phyloP scores from a whole-genome alignment of 2,797 vertebrate genomes.

The Euthynnus affinis region DNA sequence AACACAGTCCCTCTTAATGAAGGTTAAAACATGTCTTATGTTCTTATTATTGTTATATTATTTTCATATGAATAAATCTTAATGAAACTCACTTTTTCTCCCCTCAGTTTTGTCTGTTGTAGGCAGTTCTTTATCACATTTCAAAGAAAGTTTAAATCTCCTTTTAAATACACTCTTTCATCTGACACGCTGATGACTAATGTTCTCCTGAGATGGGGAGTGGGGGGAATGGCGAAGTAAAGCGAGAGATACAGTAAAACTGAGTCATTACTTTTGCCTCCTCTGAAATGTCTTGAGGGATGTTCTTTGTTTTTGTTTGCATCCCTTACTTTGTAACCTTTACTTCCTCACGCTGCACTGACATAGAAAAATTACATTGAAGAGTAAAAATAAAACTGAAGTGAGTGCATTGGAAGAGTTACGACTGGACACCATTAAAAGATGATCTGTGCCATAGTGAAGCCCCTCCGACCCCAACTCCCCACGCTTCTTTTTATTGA shows the following conservation, averaged over 20 bases:
- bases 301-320: conserved; percentile 28
- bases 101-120: conserved; percentile 35
- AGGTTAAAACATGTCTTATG: conserved; percentile 70
- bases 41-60: conserved; percentile 80
- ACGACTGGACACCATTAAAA: conserved; percentile 3
- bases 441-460: conserved; percentile 4
- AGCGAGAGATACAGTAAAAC: conserved; percentile 43
- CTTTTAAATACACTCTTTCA: conserved; percentile 37
- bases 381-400: neutral
- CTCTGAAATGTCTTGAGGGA: conserved; percentile 43
- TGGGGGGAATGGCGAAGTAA: conserved; percentile 18
- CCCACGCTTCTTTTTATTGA: conserved; percentile 27
- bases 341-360: neutral
- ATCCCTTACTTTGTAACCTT: conserved; percentile 13
- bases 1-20: conserved; percentile 64
- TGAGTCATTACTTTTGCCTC: conserved; percentile 52
- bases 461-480: conserved; percentile 20
- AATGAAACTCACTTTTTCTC: conserved; percentile 58
- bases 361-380: conserved; percentile 2
- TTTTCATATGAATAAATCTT: conserved; percentile 85
- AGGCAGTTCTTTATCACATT: neutral
- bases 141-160: conserved; percentile 16
- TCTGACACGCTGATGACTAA: conserved; percentile 64
- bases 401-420: neutral
- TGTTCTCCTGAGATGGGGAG: conserved; percentile 39